These are phyloP conservation scores for Tetramorium bicarinatum DNA, from an alignment of 2,888 invertebrate genomes.

Conservation along the genomic window DNA sequence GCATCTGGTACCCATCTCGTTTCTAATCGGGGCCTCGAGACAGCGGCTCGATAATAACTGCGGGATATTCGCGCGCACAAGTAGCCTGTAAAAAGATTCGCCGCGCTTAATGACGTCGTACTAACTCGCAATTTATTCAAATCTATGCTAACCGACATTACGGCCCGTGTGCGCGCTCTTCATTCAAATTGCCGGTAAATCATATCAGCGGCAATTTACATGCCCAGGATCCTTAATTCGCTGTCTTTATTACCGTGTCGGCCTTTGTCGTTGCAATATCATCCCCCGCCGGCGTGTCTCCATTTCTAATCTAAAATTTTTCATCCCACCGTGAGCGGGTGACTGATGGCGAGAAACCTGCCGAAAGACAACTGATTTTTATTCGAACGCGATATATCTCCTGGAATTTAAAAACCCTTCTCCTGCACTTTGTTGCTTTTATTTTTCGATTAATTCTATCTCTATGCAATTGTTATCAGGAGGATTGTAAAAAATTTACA, in stretches of 20 bases:
- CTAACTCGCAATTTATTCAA: slow-evolving; percentile 83
- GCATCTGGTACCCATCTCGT: neutral
- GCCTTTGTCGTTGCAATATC: slow-evolving; percentile 42
- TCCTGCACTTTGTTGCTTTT: neutral
- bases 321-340: neutral
- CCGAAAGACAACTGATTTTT: neutral
- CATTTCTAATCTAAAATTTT: slow-evolving; percentile 25
- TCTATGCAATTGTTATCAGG: neutral
- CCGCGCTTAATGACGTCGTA: slow-evolving; percentile 81
- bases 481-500: neutral
- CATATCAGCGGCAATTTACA: slow-evolving; percentile 79
- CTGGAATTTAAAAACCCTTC: neutral
- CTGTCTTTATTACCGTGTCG: slow-evolving; percentile 64
- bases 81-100: slow-evolving; percentile 80
- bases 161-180: slow-evolving; percentile 72
- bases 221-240: slow-evolving; percentile 73
- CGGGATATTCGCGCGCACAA: slow-evolving; percentile 36
- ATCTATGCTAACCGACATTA: slow-evolving; percentile 83
- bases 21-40: slow-evolving; percentile 5
- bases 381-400: neutral
- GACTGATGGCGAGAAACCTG: slow-evolving; percentile 2
- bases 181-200: slow-evolving; percentile 80
- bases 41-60: slow-evolving; percentile 28
- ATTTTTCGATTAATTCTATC: neutral
- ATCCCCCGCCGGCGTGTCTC: slow-evolving; percentile 32